Evolutionary conservation across 2,113 vertebrate genomes (phyloP).

Genomic region (Microcebus jonahi): DNA sequence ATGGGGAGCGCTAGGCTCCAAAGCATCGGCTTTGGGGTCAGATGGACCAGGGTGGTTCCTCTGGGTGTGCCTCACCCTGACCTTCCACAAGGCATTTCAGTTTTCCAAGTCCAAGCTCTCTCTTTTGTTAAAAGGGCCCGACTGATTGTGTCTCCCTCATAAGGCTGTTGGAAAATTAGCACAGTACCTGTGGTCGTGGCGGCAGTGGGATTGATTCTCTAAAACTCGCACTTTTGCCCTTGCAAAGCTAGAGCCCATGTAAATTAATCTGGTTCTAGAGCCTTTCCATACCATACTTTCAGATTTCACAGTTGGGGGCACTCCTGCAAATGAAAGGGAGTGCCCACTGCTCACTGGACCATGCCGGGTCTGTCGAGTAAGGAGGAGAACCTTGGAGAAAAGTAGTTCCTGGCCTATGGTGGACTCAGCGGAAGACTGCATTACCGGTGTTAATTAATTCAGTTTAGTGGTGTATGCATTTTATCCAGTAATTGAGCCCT

Average conservation of each 20-base stretch:
- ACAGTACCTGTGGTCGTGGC: not conserved
- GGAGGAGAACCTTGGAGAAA: not conserved
- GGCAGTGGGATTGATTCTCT: not conserved
- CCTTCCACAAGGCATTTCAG: not conserved
- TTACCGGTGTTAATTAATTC: not conserved
- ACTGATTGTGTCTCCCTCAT: rapidly evolving
- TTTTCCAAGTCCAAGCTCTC: not conserved
- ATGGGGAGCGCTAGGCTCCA: rapidly evolving
- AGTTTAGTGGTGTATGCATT: not conserved
- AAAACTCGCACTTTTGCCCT: not conserved
- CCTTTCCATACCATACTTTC: rapidly evolving
- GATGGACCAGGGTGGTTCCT: not conserved
- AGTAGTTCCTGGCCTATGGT: not conserved
- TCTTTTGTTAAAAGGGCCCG: not conserved
- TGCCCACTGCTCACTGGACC: not conserved
- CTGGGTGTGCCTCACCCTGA: not conserved
- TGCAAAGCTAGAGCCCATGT: not conserved
- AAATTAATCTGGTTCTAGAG: not conserved
- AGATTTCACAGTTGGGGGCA: not conserved
- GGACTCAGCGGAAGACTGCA: not conserved
- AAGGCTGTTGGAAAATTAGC: not conserved
- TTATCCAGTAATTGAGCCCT: not conserved
- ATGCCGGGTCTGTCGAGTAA: not conserved
- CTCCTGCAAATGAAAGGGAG: not conserved
- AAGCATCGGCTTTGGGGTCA: not conserved